Percentiles rank a stretch among this genome's conserved stretches.
Evolutionary conservation across 2,113 vertebrate genomes (phyloP).

Genomic region (Pygoscelis adeliae): DNA sequence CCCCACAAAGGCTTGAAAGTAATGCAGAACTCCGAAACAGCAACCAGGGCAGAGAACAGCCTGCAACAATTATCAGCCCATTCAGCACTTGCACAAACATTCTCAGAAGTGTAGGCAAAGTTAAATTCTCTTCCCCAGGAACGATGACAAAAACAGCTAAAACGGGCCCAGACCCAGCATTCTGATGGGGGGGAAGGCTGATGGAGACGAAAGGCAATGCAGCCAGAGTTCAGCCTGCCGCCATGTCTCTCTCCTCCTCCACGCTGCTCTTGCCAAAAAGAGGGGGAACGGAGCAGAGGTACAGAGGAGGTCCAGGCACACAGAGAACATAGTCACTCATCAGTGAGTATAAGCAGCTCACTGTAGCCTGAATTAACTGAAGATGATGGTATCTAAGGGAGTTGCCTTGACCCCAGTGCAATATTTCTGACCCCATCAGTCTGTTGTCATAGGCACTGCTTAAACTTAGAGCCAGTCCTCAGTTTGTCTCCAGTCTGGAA

Average conservation of each 20-base stretch:
- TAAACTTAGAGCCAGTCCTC: neutral
- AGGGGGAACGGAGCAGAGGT: neutral
- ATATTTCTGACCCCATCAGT: neutral
- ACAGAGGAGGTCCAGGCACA: neutral
- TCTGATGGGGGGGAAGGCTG: neutral
- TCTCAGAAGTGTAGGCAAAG: neutral
- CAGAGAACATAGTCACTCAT: neutral
- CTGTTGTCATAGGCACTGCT: neutral
- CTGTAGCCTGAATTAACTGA: neutral
- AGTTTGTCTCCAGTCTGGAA: neutral
- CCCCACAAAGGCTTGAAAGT: rapidly evolving
- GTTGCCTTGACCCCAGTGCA: neutral
- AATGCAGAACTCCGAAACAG: neutral
- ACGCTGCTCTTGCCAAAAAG: neutral
- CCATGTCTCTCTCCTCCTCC: neutral
- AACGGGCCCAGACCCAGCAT: neutral
- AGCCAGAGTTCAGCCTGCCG: neutral
- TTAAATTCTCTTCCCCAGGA: neutral
- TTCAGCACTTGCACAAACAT: neutral
- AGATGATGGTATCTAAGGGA: neutral
- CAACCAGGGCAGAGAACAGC: neutral
- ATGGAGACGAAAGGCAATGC: neutral
- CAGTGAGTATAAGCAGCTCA: neutral
- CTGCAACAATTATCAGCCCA: neutral
- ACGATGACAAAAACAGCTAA: neutral